Conservation (phyloP, 2,113 vertebrate species). For the Leucoraja erinaceus region DNA sequence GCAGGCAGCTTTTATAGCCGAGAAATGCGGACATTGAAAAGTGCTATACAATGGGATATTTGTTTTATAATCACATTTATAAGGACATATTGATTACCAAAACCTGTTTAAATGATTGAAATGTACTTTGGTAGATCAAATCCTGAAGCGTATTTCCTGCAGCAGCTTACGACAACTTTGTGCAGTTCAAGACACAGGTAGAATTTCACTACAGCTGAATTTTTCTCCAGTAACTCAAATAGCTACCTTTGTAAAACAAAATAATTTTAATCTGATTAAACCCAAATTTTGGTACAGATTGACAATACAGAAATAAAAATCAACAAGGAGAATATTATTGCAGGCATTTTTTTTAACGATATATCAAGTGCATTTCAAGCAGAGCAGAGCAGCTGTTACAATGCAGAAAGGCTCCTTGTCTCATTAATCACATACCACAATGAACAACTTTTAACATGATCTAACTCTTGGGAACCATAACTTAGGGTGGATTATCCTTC, state of each 20-base stretch:
- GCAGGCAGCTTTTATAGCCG: not conserved
- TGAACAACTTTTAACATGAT: slow-evolving; percentile 34
- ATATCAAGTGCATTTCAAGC: slow-evolving; percentile 38
- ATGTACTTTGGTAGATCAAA: not conserved
- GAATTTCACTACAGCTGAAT: slow-evolving; percentile 5
- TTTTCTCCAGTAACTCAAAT: slow-evolving; percentile 34
- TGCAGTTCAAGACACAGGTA: not conserved
- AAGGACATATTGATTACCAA: not conserved
- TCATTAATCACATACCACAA: slow-evolving; percentile 37
- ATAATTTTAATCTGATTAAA: slow-evolving; percentile 39
- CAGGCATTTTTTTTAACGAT: slow-evolving; percentile 38
- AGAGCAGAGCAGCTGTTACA: slow-evolving; percentile 33
- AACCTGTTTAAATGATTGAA: not conserved
- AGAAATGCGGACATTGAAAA: not conserved
- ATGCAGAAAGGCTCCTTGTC: slow-evolving; percentile 38
- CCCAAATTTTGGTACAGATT: slow-evolving; percentile 38
- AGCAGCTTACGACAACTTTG: not conserved
- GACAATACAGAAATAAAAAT: slow-evolving; percentile 38
- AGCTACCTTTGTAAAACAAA: slow-evolving; percentile 38
- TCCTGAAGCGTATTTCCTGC: not conserved
- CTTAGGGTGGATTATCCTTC: slow-evolving; percentile 35
- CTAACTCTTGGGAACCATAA: slow-evolving; percentile 35
- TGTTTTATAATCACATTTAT: not conserved
- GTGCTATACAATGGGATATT: not conserved
- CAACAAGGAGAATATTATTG: slow-evolving; percentile 38